These are phyloP conservation scores for Pantherophis vulpinus DNA, from an alignment of 2,797 vertebrate genomes.

Conservation along the genomic window DNA sequence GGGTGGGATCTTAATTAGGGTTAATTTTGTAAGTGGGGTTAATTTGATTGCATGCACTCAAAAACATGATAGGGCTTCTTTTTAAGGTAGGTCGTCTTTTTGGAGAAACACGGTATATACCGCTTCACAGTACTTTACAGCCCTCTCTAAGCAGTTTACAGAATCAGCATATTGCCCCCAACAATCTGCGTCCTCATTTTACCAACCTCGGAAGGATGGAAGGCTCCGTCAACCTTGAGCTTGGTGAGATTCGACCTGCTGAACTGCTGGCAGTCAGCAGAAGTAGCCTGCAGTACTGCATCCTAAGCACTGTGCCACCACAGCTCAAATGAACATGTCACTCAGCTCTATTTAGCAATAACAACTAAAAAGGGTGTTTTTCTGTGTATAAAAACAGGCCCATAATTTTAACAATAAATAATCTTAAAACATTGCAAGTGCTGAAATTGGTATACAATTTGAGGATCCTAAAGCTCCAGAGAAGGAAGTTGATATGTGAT, in stretches of 20 bases:
- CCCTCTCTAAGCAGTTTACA: background rate
- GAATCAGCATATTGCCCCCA: background rate
- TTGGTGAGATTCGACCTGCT: background rate
- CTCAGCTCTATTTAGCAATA: background rate
- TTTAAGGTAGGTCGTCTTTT: too few relatives aligned
- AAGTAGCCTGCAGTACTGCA: background rate
- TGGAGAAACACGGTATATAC: too few relatives aligned
- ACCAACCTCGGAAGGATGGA: background rate
- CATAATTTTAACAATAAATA: background rate
- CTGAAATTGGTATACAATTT: background rate
- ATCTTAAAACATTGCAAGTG: background rate
- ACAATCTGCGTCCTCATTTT: background rate
- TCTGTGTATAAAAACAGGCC: background rate
- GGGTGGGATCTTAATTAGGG: too few relatives aligned
- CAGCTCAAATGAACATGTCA: background rate
- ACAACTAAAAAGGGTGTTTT: background rate
- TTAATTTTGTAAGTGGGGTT: too few relatives aligned
- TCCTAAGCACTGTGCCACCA: background rate
- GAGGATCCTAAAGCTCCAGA: background rate
- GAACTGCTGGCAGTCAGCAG: background rate
- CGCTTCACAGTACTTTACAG: too few relatives aligned
- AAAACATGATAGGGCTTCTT: too few relatives aligned
- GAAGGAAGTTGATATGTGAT: background rate
- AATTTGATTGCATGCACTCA: too few relatives aligned
- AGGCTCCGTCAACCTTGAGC: background rate